A percentile compares a stretch with the other conserved stretches of the same genome.
phyloP scores from a whole-genome alignment of 2,888 invertebrate genomes.

The Zygaena filipendulae region DNA sequence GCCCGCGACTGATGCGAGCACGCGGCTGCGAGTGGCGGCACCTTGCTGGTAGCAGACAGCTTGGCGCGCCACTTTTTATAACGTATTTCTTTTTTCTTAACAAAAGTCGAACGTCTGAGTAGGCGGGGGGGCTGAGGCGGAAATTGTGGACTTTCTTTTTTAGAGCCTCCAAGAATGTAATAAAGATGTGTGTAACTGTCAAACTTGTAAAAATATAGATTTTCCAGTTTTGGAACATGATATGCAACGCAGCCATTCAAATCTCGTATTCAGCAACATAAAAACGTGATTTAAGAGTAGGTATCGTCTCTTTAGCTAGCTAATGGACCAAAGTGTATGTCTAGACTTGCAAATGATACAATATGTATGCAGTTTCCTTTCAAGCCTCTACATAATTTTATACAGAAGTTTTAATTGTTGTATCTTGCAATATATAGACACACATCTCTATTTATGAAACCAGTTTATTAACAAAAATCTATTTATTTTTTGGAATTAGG shows the following conservation, averaged over 20 bases:
- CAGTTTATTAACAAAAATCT: too few relatives aligned
- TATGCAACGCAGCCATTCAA: not conserved
- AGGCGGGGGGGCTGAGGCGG: slow-evolving; percentile 35
- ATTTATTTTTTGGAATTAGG: too few relatives aligned
- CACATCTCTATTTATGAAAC: too few relatives aligned
- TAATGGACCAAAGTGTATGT: too few relatives aligned
- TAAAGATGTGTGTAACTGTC: slow-evolving; percentile 31
- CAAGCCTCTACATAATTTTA: too few relatives aligned
- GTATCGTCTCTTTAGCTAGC: too few relatives aligned
- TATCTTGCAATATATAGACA: too few relatives aligned
- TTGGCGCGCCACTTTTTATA: slow-evolving; percentile 62
- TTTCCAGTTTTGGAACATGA: slow-evolving; percentile 9
- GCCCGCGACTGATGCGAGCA: slow-evolving; percentile 24
- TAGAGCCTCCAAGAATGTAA: slow-evolving; percentile 43
- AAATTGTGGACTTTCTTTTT: slow-evolving; percentile 58
- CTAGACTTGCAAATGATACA: not conserved
- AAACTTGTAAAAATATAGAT: slow-evolving; percentile 25
- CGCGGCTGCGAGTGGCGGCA: slow-evolving; percentile 36
- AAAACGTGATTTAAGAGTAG: too few relatives aligned
- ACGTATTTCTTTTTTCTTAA: slow-evolving; percentile 38
- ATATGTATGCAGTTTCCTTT: not conserved
- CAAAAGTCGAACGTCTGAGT: slow-evolving; percentile 42
- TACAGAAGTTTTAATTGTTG: too few relatives aligned
- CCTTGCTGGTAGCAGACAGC: slow-evolving; percentile 48
- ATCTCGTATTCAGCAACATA: too few relatives aligned